Base-by-base conservation (phyloP, 64 coral and sea anemone species). In the Orbicella faveolata region DNA sequence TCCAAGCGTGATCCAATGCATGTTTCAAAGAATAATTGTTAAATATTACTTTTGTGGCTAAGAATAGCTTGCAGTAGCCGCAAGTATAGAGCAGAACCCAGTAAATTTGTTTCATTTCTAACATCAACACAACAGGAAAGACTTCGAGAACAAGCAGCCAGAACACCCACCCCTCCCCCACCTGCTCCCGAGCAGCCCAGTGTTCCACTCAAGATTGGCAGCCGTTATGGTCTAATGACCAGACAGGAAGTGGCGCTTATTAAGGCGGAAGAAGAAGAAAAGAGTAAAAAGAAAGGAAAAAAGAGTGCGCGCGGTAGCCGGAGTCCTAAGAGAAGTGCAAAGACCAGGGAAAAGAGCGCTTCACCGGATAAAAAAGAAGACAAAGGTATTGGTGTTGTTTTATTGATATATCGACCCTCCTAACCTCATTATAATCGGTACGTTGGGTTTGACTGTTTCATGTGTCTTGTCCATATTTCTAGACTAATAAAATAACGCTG, bases 261-360 rank as follows among this genome's bases (percentile, higher is more conserved):
- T 10, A 99, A 95, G 59, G 97, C 97, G 0, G 97, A 99, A 62
- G 97, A 99, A 20, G 97, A 99, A 8, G 97, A 99, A 61, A 99
- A 99, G 55, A 79, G 34, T 12, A 99, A 99, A 90, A 92, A 92
- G 2, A 99, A 99, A 70, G 97, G 97, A 6, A 95, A 81, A 73
- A 93, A 95, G 75, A 95, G 94, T 48, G 88, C 91, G 8, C 77
- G 95, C 0, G 68, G 73, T 4, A 69, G 75, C 48, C 78, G 91
- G 23, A 80, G 86, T 30, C 89, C 95, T 10, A 83, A 88, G 61
- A 88, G 88, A 54, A 88, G 91, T 20, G 90, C 90, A 33, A 90
- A 80, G 39, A 74, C 83, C 34, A 44, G 75, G 53, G 88, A 81
- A 11, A 95, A 93, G 57, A 87, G 89, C 26, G 73, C 89, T 2